Evolutionary conservation across 2,113 vertebrate genomes (phyloP), one percentile per base, ranked within the genome.

Genomic region (Leptocoma aspasia): DNA sequence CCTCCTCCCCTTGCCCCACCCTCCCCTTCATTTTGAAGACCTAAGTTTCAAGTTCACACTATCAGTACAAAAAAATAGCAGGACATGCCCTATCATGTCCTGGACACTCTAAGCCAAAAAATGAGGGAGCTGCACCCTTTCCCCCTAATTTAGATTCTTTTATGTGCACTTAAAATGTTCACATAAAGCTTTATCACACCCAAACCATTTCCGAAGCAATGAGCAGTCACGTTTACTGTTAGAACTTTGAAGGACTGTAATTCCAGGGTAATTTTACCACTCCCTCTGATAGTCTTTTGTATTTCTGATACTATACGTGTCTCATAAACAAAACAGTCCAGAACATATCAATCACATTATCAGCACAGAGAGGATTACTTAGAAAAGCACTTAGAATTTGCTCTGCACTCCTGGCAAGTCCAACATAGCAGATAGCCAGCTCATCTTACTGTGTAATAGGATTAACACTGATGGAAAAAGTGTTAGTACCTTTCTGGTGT

Each of bases 241-340:
- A 78, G 42, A 85, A 75, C 79, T 86, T 90, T 92, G 78, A 83
- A 88, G 81, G 86, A 88, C 82, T 86, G 80, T 82, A 94, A 80
- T 90, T 90, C 70, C 56, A 64, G 26, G 26, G 66, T 66, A 94
- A 94, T 95, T 93, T 96, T 86, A 85, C 94, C 85, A 87, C 95
- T 94, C 91, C 94, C 82, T 94, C 50, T 77, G 61, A 66, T 37
- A 82, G 65, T 42, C 81, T 88, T 95, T 91, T 94, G 42, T 95
- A 50, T 82, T 85, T 77, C 45, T 41, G 54, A 59, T 70, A 52
- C 78, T 73, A 30, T 37, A 37, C 66, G 52, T 77, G 68, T 66
- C 50, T 94, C 54, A 72, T 31, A 94, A 90, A 92, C 75, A 91
- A 92, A 96, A 80, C 63, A 88, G 56, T 47, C 23, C 49, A 57